phyloP scores from a whole-genome alignment of 2,113 vertebrate genomes.

The Salvelinus namaycush region DNA sequence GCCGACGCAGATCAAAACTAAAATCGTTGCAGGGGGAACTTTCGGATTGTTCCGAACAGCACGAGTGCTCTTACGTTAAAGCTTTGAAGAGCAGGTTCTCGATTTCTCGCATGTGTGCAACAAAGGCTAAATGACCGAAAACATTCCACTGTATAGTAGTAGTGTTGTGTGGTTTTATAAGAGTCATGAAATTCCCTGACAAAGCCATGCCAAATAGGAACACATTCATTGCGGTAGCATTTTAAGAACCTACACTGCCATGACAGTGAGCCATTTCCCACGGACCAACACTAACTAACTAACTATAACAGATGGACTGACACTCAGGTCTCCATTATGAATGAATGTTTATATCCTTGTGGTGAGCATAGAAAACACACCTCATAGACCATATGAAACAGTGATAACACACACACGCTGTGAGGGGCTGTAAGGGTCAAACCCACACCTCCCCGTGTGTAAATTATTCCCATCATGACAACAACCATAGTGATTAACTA shows the following conservation, averaged over 20 bases:
- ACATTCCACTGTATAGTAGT: background rate
- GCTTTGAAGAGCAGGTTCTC: conserved; percentile 53
- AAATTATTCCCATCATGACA: conserved; percentile 69
- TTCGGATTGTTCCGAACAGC: background rate
- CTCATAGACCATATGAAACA: conserved; percentile 31
- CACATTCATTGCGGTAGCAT: background rate
- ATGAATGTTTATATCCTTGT: conserved; percentile 17
- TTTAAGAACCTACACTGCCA: background rate
- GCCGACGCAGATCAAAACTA: conserved; percentile 61
- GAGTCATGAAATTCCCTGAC: background rate
- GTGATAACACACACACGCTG: conserved; percentile 22
- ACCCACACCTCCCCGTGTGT: conserved; percentile 37
- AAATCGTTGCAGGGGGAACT: background rate
- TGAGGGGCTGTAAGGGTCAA: conserved; percentile 22
- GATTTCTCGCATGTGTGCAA: background rate
- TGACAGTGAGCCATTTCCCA: background rate
- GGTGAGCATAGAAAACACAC: conserved; percentile 14
- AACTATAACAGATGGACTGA: conserved; percentile 14
- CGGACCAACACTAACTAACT: background rate
- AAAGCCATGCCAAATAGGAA: background rate
- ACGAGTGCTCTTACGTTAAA: conserved; percentile 1
- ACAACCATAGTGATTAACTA: conserved; percentile 68
- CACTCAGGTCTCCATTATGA: conserved; percentile 18
- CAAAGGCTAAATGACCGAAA: background rate
- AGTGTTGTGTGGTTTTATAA: background rate